Evolutionary conservation across 2,113 vertebrate genomes (phyloP), one percentile per base, ranked within the genome.

Genomic region (Aix galericulata): DNA sequence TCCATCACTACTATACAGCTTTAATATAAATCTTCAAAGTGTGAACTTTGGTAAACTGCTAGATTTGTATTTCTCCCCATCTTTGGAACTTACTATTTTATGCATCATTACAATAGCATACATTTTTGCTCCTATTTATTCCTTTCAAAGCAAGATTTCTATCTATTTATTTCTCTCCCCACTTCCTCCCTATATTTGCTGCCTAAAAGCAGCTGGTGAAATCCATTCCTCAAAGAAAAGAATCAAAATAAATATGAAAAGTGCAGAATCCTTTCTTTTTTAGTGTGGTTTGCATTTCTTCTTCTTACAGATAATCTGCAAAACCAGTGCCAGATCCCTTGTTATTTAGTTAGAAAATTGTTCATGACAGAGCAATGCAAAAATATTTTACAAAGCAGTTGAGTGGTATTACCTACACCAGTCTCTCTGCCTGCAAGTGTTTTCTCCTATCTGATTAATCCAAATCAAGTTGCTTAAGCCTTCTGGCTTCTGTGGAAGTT

Each of bases 401-500:
- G 50, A 74, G 31, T 68, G 17, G 12, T 46, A 29, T 71, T 82
- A 59, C 40, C 50, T 73, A 60, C 38, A 76, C 58, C 50, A 64
- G 80, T 29, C 14, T 87, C 32, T 79, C n/a, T 88, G 52, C 23
- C 46, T 93, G 17, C 4, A 66, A 79, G 56, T 88, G 36, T 84
- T 93, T 90, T 62, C 23, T 72, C 91, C 58, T 42, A 53, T 78
- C 50, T 94, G 69, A 76, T 91, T 86, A 85, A 84, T 84, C 64
- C 80, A 84, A 91, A 91, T 46, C 34, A 83, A 77, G 56, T 59
- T 89, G 20, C 46, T 78, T 84, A 87, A 88, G 58, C 59, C 42
- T 86, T 75, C 55, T 78, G 29, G 7, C 23, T 82, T 66, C n/a
- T 88, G 40, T 77, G 67, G 36, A 83, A 86, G n/a, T 32, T 1